phyloP scores from a whole-genome alignment of 2,888 invertebrate genomes.

The Mythimna ferrago region DNA sequence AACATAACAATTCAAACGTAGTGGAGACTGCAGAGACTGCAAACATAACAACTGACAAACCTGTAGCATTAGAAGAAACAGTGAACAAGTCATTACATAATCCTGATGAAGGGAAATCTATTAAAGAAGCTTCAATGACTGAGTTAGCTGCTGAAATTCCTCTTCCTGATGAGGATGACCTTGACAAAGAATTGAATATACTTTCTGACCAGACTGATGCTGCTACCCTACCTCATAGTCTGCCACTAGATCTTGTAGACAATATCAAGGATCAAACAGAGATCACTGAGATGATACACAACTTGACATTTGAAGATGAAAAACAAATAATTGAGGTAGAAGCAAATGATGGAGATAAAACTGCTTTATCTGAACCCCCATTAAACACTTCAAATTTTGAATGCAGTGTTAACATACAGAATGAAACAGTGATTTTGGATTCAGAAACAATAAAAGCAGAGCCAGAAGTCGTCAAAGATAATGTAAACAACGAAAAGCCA shows the following conservation, averaged over 20 bases:
- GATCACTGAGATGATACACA: slow-evolving; percentile 22
- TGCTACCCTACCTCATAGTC: neutral
- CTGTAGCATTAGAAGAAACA: slow-evolving; percentile 23
- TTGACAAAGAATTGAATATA: slow-evolving; percentile 64
- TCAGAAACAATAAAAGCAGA: slow-evolving; percentile 1
- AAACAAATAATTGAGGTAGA: slow-evolving; percentile 17
- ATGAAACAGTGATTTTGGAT: slow-evolving; percentile 6
- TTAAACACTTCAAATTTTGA: slow-evolving; percentile 3
- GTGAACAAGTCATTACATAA: slow-evolving; percentile 25
- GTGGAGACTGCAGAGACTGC: slow-evolving; percentile 14
- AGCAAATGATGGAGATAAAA: slow-evolving; percentile 7
- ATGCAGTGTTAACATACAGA: slow-evolving; percentile 9
- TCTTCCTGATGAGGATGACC: slow-evolving; percentile 77
- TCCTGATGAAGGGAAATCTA: slow-evolving; percentile 11
- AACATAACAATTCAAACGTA: slow-evolving; percentile 4
- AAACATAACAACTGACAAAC: slow-evolving; percentile 9
- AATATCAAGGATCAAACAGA: slow-evolving; percentile 27
- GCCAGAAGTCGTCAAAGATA: slow-evolving; percentile 18
- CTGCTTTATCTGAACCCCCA: neutral
- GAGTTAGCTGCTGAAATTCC: slow-evolving; percentile 71
- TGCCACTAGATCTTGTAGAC: slow-evolving; percentile 49
- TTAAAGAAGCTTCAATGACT: slow-evolving; percentile 40
- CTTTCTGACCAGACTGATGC: slow-evolving; percentile 15
- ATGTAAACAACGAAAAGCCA: slow-evolving; percentile 1
- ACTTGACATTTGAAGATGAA: slow-evolving; percentile 13